These are phyloP conservation scores for Metellina segmentata DNA, from an alignment of 2,888 invertebrate species.

Conservation along the genomic window DNA sequence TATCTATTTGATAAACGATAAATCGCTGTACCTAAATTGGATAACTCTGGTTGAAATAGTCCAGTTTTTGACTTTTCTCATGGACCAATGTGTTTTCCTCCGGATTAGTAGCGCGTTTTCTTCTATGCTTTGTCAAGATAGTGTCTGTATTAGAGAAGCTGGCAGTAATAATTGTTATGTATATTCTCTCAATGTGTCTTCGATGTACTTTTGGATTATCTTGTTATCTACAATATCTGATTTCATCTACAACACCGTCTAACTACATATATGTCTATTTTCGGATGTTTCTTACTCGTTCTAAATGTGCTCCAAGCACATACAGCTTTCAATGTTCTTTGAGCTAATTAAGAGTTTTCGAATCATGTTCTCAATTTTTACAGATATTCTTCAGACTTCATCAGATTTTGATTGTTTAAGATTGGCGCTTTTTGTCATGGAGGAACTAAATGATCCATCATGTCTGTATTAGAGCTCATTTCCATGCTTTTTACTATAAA, in stretches of 20 bases:
- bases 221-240: not conserved
- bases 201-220: slow-evolving; percentile 37
- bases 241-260: too few species aligned
- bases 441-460: not conserved
- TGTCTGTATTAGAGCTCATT: not conserved
- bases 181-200: slow-evolving; percentile 23
- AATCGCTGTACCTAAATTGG: too few species aligned
- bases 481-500: slow-evolving; percentile 4
- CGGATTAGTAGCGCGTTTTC: slow-evolving; percentile 14
- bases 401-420: slow-evolving; percentile 14
- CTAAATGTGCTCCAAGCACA: not conserved
- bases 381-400: not conserved
- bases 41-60: too few species aligned
- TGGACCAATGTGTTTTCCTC: slow-evolving; percentile 29
- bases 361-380: not conserved
- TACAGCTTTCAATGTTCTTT: slow-evolving; percentile 11
- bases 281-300: slow-evolving; percentile 48
- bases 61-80: not conserved
- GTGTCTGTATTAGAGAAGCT: slow-evolving; percentile 15
- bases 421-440: not conserved
- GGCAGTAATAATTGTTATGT: slow-evolving; percentile 20
- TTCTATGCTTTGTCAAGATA: slow-evolving; percentile 12
- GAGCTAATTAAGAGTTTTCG: slow-evolving; percentile 1
- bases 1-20: too few species aligned
- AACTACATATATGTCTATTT: slow-evolving; percentile 47